phyloP scores from a whole-genome alignment of 1,140 invertebrate species.

The Maniola jurtina region DNA sequence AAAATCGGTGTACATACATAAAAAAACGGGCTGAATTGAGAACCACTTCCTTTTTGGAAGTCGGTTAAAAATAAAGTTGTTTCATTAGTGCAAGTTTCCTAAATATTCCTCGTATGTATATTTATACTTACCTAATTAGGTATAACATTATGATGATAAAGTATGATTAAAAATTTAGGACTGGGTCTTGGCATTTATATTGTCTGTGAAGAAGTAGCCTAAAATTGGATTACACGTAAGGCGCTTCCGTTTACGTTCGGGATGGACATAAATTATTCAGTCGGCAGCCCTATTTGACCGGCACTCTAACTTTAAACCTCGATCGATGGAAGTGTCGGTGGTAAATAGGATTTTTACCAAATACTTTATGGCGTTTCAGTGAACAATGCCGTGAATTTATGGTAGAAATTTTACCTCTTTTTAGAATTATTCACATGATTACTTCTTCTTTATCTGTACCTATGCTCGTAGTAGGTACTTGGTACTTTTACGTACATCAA shows the following conservation, averaged over 20 bases:
- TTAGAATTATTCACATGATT: no score
- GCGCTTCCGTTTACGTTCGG: slow-evolving; percentile 31
- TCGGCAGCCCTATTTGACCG: slow-evolving; percentile 32
- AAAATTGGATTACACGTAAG: slow-evolving; percentile 28
- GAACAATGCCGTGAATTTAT: slow-evolving; percentile 3
- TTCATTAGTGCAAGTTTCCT: no score
- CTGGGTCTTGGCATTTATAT: slow-evolving; percentile 25
- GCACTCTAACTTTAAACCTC: slow-evolving; percentile 34
- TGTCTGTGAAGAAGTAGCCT: slow-evolving; percentile 28
- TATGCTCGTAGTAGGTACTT: no score
- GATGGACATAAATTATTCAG: slow-evolving; percentile 39
- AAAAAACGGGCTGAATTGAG: no score
- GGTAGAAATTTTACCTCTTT: not conserved
- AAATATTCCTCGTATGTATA: no score
- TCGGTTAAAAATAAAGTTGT: no score
- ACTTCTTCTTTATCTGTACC: no score
- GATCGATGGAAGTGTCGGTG: slow-evolving; percentile 29
- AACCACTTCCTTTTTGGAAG: no score
- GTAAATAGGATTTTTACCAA: slow-evolving; percentile 15
- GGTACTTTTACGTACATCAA: no score
- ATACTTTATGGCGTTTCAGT: not conserved
- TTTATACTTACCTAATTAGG: no score
- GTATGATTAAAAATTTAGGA: not conserved
- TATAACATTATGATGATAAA: no score
- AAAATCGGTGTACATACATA: no score